These are phyloP conservation scores for Leguminivora glycinivorella DNA, from an alignment of 1,140 invertebrate genomes.

Conservation along the genomic window DNA sequence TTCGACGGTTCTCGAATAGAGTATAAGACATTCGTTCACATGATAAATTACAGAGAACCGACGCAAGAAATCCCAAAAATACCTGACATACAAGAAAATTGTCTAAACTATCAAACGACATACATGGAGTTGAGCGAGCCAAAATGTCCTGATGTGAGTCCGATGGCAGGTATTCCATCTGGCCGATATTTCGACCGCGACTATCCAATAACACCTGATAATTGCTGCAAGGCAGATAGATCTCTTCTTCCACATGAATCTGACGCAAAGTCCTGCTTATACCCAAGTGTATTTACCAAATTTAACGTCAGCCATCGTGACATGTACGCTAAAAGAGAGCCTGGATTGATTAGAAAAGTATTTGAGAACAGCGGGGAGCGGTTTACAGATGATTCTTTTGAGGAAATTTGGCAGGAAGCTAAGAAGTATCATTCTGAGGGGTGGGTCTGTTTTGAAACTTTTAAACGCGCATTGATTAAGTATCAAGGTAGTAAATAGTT, in stretches of 20 bases:
- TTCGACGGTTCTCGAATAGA: constrained; percentile 41
- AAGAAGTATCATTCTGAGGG: constrained; percentile 39
- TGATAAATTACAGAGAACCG: constrained; percentile 36
- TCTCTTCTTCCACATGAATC: constrained; percentile 38
- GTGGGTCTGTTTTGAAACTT: constrained; percentile 44
- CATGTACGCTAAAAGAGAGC: constrained; percentile 40
- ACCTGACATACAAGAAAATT: constrained; percentile 32
- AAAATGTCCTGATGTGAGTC: constrained; percentile 29
- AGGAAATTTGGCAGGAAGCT: constrained; percentile 39
- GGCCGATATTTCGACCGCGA: constrained; percentile 45
- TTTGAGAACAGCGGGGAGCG: constrained; percentile 40
- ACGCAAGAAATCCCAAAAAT: constrained; percentile 40
- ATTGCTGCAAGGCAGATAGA: constrained; percentile 38
- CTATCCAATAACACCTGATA: constrained; percentile 36
- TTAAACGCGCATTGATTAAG: constrained; percentile 32
- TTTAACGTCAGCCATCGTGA: constrained; percentile 40
- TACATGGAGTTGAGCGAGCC: constrained; percentile 44
- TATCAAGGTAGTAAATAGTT: background rate
- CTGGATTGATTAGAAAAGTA: constrained; percentile 35
- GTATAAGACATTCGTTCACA: constrained; percentile 40
- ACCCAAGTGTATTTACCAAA: constrained; percentile 35
- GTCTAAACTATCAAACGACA: constrained; percentile 39
- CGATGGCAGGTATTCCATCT: constrained; percentile 40
- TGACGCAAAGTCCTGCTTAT: constrained; percentile 36
- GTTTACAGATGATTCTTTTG: constrained; percentile 40